Evolutionary conservation across 2,888 invertebrate species (phyloP).

Genomic region (Chrysolina haemoptera): DNA sequence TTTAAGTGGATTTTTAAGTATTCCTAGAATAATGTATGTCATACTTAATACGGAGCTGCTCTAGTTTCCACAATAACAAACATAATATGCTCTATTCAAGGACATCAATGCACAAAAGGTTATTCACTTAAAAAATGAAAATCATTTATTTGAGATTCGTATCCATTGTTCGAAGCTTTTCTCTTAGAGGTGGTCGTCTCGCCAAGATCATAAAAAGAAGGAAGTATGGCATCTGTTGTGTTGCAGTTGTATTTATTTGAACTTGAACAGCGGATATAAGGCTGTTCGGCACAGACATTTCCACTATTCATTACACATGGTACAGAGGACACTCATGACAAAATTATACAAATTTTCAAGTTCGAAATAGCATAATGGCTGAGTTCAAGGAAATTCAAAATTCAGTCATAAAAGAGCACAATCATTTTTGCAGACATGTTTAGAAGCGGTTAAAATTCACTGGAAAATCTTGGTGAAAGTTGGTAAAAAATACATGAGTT

Average conservation of each 20-base stretch:
- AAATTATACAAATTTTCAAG: background rate
- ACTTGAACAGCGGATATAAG: slow-evolving; percentile 6
- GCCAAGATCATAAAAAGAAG: background rate
- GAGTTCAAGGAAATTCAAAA: background rate
- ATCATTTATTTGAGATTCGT: background rate
- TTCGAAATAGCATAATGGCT: background rate
- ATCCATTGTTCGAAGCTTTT: background rate
- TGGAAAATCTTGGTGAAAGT: too few species aligned
- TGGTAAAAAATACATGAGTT: too few species aligned
- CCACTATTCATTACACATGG: background rate
- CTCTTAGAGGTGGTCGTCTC: background rate
- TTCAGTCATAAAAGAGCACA: background rate
- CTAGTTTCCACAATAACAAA: too few species aligned
- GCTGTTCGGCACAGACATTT: slow-evolving; percentile 4
- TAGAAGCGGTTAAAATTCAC: too few species aligned
- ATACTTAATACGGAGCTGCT: too few species aligned
- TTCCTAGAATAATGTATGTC: too few species aligned
- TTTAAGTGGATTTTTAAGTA: too few species aligned
- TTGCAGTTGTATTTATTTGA: background rate
- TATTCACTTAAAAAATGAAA: background rate
- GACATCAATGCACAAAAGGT: too few species aligned
- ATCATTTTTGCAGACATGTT: too few species aligned
- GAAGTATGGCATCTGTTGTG: slow-evolving; percentile 4
- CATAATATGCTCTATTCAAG: too few species aligned
- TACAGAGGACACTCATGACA: background rate